Base-by-base conservation (phyloP, 2,888 invertebrate species). In the Eurois occulta region DNA sequence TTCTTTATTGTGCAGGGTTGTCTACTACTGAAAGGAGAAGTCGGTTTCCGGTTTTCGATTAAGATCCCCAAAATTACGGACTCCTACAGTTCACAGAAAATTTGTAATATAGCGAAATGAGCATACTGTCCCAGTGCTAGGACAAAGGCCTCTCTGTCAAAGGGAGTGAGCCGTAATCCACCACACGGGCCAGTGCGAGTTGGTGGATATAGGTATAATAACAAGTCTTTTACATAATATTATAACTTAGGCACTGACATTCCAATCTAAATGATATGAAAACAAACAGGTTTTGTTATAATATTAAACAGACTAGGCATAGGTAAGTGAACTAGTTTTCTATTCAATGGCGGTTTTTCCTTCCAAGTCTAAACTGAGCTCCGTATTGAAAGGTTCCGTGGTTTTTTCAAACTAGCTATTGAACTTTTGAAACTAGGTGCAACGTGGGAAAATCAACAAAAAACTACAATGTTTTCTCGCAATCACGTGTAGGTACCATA, bases 401-500 rank as follows among this genome's bases (percentile, higher is more conserved):
- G 16, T n/a, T 52, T 16, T 48, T 52, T 24, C 0, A 43, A 55
- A n/a, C 5, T 18, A 3, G 0, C 13, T 21, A 35, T 35, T 16
- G 2, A 55, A 13, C 11, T 62, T 60, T 35, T 62, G 10, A 21
- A 62, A 62, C 11, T 41, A 16, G n/a, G 41, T 5, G 18, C 13
- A n/a, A 18, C 8, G 13, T n/a, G 11, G n/a, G 11, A 55, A 48
- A 72, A 55, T 32, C 16, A 46, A 32, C 6, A 0, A 21, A 55
- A 58, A 73, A 43, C 21, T 69, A 80, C 70, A 83, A 75, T 72
- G 65, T 75, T 87, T 77, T 73, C 77, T 69, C 18, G 18, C 18
- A 68, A 58, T 60, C 7, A 35, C 55, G 0, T 35, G 16, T 11
- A 35, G 21, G 16, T 32, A 52, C n/a, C 28, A 13, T 32, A 52